These are phyloP conservation scores for Sandelia bainsii DNA, from an alignment of 2,797 vertebrate genomes.

Conservation along the genomic window DNA sequence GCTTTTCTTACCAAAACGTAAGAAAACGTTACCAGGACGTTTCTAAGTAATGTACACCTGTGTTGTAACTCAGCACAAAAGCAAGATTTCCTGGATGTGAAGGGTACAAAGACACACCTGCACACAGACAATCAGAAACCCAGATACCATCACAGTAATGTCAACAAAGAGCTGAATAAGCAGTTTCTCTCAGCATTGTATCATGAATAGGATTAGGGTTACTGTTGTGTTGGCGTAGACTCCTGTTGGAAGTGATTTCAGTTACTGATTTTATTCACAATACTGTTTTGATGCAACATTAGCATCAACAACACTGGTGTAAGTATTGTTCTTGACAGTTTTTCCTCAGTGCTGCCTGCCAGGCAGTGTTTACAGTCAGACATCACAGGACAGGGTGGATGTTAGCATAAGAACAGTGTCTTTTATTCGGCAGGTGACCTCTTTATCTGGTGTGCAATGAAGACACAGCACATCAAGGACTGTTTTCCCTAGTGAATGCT, in stretches of 20 bases:
- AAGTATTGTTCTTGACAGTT: not conserved
- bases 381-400: not conserved
- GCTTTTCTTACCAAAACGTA: no score
- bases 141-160: not conserved
- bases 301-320: not conserved
- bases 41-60: not conserved
- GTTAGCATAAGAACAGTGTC: not conserved
- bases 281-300: no score
- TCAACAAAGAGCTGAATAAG: constrained; percentile 2
- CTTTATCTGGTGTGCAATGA: not conserved
- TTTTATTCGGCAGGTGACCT: constrained; percentile 9
- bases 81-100: not conserved
- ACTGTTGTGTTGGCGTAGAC: not conserved
- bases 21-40: no score
- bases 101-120: constrained; percentile 13
- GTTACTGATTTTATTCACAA: not conserved
- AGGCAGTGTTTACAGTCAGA: not conserved
- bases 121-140: not conserved
- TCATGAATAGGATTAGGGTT: not conserved
- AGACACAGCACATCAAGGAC: not conserved
- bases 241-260: not conserved
- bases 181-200: not conserved
- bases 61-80: no score
- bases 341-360: not conserved
- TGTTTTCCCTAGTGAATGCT: not conserved